Evolutionary conservation across 2,113 vertebrate species (phyloP).

Genomic region (Prunella himalayana): DNA sequence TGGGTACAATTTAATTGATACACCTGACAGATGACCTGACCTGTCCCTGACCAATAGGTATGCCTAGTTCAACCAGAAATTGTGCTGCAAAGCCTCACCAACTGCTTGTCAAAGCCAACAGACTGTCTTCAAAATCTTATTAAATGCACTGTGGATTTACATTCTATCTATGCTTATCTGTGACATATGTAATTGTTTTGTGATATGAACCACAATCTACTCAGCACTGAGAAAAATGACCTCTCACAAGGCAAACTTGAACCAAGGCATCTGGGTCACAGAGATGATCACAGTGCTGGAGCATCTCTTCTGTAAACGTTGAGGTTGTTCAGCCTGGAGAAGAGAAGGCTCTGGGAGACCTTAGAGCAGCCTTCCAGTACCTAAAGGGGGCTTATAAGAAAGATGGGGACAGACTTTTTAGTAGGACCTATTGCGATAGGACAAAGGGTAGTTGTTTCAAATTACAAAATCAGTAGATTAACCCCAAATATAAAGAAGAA

Average conservation of each 20-base stretch:
- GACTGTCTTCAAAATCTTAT: not conserved
- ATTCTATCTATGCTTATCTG: not conserved
- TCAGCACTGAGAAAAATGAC: not conserved
- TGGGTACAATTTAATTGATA: not conserved
- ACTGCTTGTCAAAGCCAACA: not conserved
- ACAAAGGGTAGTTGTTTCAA: not conserved
- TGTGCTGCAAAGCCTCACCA: not conserved
- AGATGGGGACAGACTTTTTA: not conserved
- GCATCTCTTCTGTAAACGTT: fast-evolving
- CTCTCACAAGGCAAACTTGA: not conserved
- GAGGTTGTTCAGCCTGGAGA: not conserved
- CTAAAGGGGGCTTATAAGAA: not conserved
- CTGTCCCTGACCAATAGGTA: not conserved
- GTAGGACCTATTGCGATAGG: fast-evolving
- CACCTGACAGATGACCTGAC: not conserved
- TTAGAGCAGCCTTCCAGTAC: not conserved
- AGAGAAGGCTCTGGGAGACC: not conserved
- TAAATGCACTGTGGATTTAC: not conserved
- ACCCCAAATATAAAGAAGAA: not conserved
- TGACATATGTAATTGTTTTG: not conserved
- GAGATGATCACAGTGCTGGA: not conserved
- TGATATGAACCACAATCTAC: not conserved
- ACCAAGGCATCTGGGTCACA: not conserved
- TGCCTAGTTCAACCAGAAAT: not conserved
- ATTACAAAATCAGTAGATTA: not conserved